Evolutionary conservation across 2,888 invertebrate species (phyloP), one percentile per base, ranked within the genome.

Genomic region (Oligia fasciuncula): DNA sequence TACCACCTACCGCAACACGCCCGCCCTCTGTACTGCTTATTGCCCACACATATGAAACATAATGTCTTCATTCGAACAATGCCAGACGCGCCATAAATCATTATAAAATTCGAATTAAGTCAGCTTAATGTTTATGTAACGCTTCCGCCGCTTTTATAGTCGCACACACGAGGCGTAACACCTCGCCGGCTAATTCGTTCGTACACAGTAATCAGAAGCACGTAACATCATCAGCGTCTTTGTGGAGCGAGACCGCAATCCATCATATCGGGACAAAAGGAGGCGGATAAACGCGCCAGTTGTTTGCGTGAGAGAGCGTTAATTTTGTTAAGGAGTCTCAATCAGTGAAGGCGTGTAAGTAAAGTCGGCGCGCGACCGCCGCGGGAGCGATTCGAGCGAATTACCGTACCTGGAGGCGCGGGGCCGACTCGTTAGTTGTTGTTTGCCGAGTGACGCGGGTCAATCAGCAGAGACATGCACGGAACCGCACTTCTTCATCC

Each of bases 401-500:
- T 95, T 93, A 86, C 86, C 85, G 94, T 94, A 96, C 95, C 95
- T 95, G 96, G 94, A 95, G 95, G 96, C 94, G 95, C 94, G 95
- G 95, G 95, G 94, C 93, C 94, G 94, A 95, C 96, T 97, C 96
- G 96, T 97, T 97, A 96, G 96, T 97, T 96, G 96, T 96, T 97
- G 96, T 97, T 97, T 97, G 96, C 96, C 94, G 94, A 97, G 97
- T 96, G 96, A 96, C 96, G 96, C 96, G 96, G 97, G 97, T 97
- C 97, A 97, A 97, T 97, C 97, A 97, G 96, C 96, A 96, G 96
- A 95, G 96, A 95, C 96, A 97, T 96, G 96, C 96, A 96, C 95
- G 96, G 96, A 96, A 96, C 97, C 97, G 95, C 97, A 96, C 96
- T 97, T 96, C 97, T 96, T 96, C 96, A 93, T 91, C 93, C 94